Evolutionary conservation across 2,888 invertebrate genomes (phyloP), one percentile per base, ranked within the genome.

Genomic region (Megastigmus dorsalis): DNA sequence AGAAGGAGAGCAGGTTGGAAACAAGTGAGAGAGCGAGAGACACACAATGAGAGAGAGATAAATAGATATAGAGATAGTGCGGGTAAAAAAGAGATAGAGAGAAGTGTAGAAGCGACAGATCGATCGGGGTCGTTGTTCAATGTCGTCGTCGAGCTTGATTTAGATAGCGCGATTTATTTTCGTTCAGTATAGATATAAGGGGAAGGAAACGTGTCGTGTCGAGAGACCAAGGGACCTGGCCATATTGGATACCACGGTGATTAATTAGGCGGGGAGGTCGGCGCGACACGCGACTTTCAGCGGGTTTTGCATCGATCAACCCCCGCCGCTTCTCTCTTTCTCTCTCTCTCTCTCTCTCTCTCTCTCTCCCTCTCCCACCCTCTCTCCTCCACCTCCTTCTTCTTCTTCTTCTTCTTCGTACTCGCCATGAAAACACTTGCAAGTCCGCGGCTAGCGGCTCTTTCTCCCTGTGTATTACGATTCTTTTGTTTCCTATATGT

Each of bases 101-200:
- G 66, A 60, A 69, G 52, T 55, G 57, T 30, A 69, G 73, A 74
- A 77, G 57, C 38, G 28, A 65, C 57, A 63, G 62, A 74, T 77
- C 76, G 76, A 78, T 76, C 75, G 70, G 71, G 79, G 75, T 81
- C 80, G 78, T 82, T 81, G 79, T 80, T 80, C 80, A 81, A 77
- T 80, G 81, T 81, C 80, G 79, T 77, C 78, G 67, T 75, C 54
- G 77, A 78, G 79, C 79, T 79, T 82, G 81, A 82, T 82, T 82
- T 81, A 81, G 81, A 79, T 82, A 81, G 80, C 78, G 80, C 80
- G 80, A 82, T 81, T 77, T 81, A 82, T 81, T 82, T 81, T 82
- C 77, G 77, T 79, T 79, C 73, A 75, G 74, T 67, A 67, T 72
- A 77, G 68, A 74, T 78, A 77, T 72, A 77, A 77, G 71, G 70